phyloP scores from a whole-genome alignment of 2,888 invertebrate genomes.

The Actias luna region DNA sequence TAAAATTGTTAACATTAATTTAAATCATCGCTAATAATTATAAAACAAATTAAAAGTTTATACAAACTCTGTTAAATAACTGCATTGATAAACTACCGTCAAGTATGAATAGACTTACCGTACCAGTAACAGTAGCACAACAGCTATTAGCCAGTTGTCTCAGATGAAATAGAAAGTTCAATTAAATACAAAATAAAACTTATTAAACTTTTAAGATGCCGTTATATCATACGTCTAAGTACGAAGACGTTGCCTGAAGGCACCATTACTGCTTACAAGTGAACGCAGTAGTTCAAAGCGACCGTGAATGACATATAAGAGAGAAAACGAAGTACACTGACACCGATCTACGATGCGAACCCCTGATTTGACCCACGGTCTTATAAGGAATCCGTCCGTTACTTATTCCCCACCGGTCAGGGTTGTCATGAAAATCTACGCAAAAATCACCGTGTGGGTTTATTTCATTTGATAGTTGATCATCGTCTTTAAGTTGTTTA shows the following conservation, averaged over 20 bases:
- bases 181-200: constrained; percentile 12
- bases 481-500: background rate
- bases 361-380: constrained; percentile 72
- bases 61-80: background rate
- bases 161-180: constrained; percentile 19
- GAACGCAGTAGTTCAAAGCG: constrained; percentile 42
- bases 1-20: background rate
- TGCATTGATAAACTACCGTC: background rate
- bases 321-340: constrained; percentile 71
- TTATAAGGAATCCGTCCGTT: constrained; percentile 74
- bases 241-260: constrained; percentile 31
- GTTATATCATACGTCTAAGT: constrained; percentile 17
- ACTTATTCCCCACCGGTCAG: constrained; percentile 59
- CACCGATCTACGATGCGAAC: constrained; percentile 72
- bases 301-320: constrained; percentile 67
- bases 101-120: constrained; percentile 5
- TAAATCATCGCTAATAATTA: background rate
- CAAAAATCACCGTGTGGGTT: background rate
- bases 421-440: constrained; percentile 39
- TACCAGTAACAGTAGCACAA: background rate
- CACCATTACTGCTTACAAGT: constrained; percentile 42
- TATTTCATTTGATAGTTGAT: background rate
- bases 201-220: constrained; percentile 16
- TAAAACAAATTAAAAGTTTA: background rate
- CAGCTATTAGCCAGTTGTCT: constrained; percentile 3